Base-by-base conservation (phyloP, 2,113 vertebrate species). In the Poeciliopsis turrubarensis region DNA sequence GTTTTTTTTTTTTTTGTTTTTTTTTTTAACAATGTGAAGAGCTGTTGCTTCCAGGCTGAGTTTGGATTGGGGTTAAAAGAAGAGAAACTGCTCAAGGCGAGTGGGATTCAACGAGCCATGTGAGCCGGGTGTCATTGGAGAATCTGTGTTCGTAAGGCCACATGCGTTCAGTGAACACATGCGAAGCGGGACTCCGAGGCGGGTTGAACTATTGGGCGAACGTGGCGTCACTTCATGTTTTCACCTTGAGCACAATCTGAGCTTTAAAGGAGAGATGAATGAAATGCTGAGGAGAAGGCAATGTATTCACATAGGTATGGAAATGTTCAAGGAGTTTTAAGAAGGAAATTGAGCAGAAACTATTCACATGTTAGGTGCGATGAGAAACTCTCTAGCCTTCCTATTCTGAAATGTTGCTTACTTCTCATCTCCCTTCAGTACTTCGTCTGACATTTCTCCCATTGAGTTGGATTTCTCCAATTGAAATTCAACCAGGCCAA, bases 31-130 rank as follows among this genome's bases (percentile, higher is more conserved):
- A 65, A 72, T 62, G 69, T 51, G 70, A 65, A 57, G 65, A 57
- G 76, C 60, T 27, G 65, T 80, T 12, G 12, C 60, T 71, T 13
- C 74, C 67, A 72, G 63, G 70, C 31, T 67, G 1, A 29, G 66
- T 66, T 70, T 85, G 71, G 61, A 83, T 57, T 51, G 62, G 57
- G 83, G 83, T 85, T 85, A 78, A 83, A 80, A 51, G 75, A 14
- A 81, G 68, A 73, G 81, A 78, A 78, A 66, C 51, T 37, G 67
- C 71, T 60, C 63, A 73, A 74, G 72, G 70, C 51, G 74, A 6
- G 2, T 39, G 37, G 29, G 63, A 80, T 51, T 44, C 9, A 34
- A 57, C 19, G 30, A 66, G 76, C 73, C 51, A 65, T 51, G 62
- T 73, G 9, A 68, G 72, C 70, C n/a, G 47, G 37, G 60, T 78